Evolutionary conservation across 1,140 invertebrate genomes (phyloP).

Genomic region (Papilio glaucus): DNA sequence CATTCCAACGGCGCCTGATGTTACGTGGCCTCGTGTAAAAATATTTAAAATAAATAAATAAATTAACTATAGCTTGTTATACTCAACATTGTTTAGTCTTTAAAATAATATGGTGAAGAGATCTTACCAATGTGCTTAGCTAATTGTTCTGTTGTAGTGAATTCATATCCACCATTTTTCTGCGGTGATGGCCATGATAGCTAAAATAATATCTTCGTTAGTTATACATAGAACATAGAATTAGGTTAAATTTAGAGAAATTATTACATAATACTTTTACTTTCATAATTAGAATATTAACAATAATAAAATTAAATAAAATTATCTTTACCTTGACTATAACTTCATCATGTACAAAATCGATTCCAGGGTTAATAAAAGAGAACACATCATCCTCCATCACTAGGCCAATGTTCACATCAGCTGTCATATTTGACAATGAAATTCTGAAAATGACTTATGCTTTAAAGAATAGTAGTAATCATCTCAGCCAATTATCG

Average conservation of each 20-base stretch:
- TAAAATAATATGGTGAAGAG: background rate
- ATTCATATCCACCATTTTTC: conserved; percentile 72
- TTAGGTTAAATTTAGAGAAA: too few species aligned
- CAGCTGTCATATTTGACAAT: conserved; percentile 74
- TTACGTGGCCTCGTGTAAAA: too few species aligned
- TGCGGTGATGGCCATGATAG: conserved; percentile 77
- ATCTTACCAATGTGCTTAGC: conserved; percentile 76
- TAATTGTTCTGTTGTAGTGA: conserved; percentile 74
- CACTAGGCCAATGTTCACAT: conserved; percentile 72
- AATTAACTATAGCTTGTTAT: too few species aligned
- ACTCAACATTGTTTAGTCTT: too few species aligned
- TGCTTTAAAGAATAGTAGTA: background rate
- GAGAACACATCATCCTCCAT: conserved; percentile 74
- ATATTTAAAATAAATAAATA: too few species aligned
- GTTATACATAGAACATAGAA: too few species aligned
- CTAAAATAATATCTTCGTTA: conserved; percentile 50
- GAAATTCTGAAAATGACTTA: conserved; percentile 64
- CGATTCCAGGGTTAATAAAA: conserved; percentile 73
- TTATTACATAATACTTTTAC: too few species aligned
- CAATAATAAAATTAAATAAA: conserved; percentile 23
- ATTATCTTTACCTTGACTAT: conserved; percentile 75
- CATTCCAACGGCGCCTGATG: too few species aligned
- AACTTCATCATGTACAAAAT: conserved; percentile 78
- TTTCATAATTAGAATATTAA: background rate
- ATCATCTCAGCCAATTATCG: too few species aligned